These are phyloP conservation scores for Phoenicopterus ruber DNA, from an alignment of 2,113 vertebrate genomes.

Conservation along the genomic window DNA sequence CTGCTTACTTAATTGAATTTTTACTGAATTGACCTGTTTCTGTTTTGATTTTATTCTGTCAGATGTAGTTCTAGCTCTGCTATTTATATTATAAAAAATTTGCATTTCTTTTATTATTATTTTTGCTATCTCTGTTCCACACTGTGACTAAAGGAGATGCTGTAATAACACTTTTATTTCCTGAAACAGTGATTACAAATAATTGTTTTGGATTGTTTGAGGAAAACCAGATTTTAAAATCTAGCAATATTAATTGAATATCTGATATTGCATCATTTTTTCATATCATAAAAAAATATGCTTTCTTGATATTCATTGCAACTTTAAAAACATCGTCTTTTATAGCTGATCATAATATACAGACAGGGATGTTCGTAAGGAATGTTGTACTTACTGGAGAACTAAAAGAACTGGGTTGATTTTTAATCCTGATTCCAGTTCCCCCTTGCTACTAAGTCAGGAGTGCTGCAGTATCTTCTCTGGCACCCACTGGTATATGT, in stretches of 20 bases:
- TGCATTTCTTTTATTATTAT: constrained; percentile 10
- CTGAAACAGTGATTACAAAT: constrained; percentile 13
- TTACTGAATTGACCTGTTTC: constrained; percentile 48
- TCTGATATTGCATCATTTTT: not conserved
- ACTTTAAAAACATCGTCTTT: not conserved
- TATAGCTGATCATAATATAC: not conserved
- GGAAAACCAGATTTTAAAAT: constrained; percentile 14
- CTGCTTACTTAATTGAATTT: constrained; percentile 36
- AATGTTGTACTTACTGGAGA: not conserved
- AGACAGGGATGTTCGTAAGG: not conserved
- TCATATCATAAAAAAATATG: not conserved
- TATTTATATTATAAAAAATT: not conserved
- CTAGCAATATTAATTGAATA: constrained; percentile 26
- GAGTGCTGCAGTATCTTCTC: constrained; percentile 62
- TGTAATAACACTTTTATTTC: constrained; percentile 22
- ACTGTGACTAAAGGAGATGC: not conserved
- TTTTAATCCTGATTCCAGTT: constrained; percentile 18
- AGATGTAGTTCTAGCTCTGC: constrained; percentile 6
- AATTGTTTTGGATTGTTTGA: not conserved
- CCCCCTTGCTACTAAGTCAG: constrained; percentile 24
- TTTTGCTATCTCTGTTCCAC: not conserved
- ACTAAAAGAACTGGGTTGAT: constrained; percentile 16
- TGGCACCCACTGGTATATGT: constrained; percentile 35
- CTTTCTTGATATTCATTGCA: not conserved
- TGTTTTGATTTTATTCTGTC: constrained; percentile 48